Percentiles rank a stretch among this genome's conserved stretches.
phyloP scores from a whole-genome alignment of 2,888 invertebrate species.

The Drosophila mercatorum region DNA sequence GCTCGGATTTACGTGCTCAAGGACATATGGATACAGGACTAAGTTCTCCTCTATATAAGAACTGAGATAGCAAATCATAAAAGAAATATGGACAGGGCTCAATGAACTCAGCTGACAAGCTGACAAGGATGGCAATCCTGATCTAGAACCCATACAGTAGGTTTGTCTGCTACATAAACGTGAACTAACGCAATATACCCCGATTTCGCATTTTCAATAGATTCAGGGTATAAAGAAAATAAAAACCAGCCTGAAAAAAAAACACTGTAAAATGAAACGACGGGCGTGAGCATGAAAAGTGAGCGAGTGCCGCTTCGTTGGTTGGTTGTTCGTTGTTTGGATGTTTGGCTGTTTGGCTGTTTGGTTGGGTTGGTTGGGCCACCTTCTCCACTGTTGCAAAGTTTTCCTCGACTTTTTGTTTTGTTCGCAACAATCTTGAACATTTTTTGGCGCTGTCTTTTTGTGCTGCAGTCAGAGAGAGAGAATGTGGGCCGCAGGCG shows the following conservation, averaged over 20 bases:
- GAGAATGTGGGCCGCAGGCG: slow-evolving; percentile 81
- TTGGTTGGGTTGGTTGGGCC: slow-evolving; percentile 35
- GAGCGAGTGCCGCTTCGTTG: slow-evolving; percentile 47
- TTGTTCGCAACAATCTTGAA: slow-evolving; percentile 77
- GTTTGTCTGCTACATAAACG: background rate
- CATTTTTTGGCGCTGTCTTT: slow-evolving; percentile 74
- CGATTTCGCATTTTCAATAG: background rate
- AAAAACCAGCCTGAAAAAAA: slow-evolving; percentile 21
- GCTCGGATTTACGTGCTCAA: no score
- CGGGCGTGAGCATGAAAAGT: slow-evolving; percentile 77
- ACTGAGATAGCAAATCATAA: no score
- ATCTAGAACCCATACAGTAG: no score
- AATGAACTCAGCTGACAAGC: no score
- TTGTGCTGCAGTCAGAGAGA: slow-evolving; percentile 25
- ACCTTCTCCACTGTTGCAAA: slow-evolving; percentile 50
- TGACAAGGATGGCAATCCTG: no score
- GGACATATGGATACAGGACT: no score
- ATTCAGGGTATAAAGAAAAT: slow-evolving; percentile 11
- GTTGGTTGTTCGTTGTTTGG: slow-evolving; percentile 11
- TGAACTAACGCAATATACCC: background rate
- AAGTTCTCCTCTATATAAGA: no score
- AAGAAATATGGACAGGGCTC: no score
- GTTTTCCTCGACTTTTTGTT: slow-evolving; percentile 72
- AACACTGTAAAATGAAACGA: slow-evolving; percentile 71
- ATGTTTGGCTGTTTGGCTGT: background rate